phyloP scores from a whole-genome alignment of 2,113 vertebrate genomes.

The Petrocephalus microphthalmus region DNA sequence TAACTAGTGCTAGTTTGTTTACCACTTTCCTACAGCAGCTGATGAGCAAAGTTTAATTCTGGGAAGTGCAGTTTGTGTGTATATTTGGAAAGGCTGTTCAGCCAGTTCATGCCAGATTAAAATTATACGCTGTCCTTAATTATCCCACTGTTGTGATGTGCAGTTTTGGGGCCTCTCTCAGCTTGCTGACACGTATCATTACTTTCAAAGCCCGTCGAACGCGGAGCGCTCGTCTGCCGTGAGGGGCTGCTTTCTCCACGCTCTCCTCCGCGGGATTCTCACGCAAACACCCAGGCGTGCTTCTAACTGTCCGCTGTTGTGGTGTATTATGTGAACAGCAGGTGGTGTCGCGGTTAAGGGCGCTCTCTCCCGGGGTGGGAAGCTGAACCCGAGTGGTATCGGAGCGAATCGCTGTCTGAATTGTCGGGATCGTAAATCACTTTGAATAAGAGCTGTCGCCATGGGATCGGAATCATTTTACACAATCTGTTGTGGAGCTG shows the following conservation, averaged over 20 bases:
- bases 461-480: not conserved
- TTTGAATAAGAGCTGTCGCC: not conserved
- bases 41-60: not conserved
- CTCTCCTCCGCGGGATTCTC: not conserved
- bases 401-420: not conserved
- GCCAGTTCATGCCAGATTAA: not conserved
- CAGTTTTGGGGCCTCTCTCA: not conserved
- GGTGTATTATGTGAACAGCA: not conserved
- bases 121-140: slow-evolving; percentile 13
- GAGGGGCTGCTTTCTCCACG: not conserved
- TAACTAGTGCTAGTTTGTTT: not conserved
- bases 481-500: not conserved
- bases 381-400: not conserved
- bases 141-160: slow-evolving; percentile 6
- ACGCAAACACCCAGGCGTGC: not conserved
- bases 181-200: not conserved
- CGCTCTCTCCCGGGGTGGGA: not conserved
- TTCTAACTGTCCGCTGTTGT: not conserved
- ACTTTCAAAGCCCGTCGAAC: too few relatives aligned
- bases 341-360: not conserved
- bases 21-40: not conserved
- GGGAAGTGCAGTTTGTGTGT: not conserved
- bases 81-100: slow-evolving; percentile 11
- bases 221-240: too few relatives aligned
- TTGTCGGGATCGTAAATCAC: not conserved